phyloP scores from a whole-genome alignment of 2,113 vertebrate species.

The Camelus dromedarius region DNA sequence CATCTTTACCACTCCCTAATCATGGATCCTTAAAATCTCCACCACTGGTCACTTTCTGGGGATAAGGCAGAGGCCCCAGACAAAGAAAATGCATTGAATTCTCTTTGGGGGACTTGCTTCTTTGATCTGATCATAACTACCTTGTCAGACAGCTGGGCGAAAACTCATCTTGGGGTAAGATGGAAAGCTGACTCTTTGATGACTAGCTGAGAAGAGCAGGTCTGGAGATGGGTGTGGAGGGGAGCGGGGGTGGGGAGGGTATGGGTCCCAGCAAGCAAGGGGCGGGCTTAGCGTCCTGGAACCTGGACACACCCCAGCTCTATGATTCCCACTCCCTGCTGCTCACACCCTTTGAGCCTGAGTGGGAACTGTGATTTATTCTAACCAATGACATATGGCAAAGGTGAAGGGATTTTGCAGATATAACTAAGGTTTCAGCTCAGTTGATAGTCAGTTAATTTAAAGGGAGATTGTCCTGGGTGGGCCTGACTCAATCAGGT shows the following conservation, averaged over 20 bases:
- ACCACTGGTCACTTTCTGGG: not conserved
- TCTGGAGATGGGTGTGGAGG: not conserved
- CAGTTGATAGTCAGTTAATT: not conserved
- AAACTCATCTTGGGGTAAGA: not conserved
- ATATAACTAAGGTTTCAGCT: not conserved
- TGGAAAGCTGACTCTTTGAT: not conserved
- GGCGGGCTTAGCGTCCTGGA: not conserved
- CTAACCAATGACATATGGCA: not conserved
- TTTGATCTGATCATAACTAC: not conserved
- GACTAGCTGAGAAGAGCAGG: not conserved
- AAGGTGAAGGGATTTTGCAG: not conserved
- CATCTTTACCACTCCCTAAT: not conserved
- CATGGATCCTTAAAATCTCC: not conserved
- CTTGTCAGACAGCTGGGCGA: not conserved
- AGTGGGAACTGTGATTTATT: not conserved
- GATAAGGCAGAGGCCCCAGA: not conserved
- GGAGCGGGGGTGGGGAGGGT: rapidly evolving
- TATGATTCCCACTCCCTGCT: not conserved
- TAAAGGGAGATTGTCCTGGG: not conserved
- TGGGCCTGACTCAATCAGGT: not conserved
- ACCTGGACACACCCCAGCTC: not conserved
- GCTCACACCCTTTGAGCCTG: not conserved
- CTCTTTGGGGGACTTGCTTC: not conserved
- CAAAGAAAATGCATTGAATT: not conserved
- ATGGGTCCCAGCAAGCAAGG: not conserved